Conservation (phyloP, 2,888 invertebrate species). For the Chirona hameri region DNA sequence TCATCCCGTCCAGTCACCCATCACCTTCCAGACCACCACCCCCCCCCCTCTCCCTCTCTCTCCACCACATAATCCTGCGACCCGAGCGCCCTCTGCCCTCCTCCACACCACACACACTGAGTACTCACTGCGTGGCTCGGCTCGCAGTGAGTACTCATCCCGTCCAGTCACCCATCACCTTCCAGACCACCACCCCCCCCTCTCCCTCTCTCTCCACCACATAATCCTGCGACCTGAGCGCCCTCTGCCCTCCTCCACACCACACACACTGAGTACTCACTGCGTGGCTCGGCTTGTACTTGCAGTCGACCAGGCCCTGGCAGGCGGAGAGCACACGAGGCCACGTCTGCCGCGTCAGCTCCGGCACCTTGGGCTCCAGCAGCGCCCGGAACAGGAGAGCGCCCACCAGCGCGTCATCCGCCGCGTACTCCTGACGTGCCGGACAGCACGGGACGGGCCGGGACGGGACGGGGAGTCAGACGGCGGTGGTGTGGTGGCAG, state of each 20-base stretch:
- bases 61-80: no score
- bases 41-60: no score
- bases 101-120: no score
- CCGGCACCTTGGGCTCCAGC: neutral
- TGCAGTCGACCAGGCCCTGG: neutral
- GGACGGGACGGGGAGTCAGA: neutral
- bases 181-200: no score
- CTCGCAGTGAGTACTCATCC: no score
- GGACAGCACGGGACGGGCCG: neutral
- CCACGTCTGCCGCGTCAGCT: constrained; percentile 27
- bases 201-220: no score
- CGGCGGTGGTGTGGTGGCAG: neutral
- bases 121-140: neutral
- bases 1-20: no score
- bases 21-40: no score
- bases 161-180: no score
- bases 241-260: no score
- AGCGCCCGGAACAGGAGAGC: constrained; percentile 60
- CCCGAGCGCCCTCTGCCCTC: no score
- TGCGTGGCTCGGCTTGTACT: neutral
- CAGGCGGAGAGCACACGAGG: constrained; percentile 1
- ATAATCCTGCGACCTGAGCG: no score
- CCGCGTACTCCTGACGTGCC: constrained; percentile 59
- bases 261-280: neutral
- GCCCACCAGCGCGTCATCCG: constrained; percentile 68